Conservation (phyloP, 2,888 invertebrate genomes). For the Tinea trinotella region DNA sequence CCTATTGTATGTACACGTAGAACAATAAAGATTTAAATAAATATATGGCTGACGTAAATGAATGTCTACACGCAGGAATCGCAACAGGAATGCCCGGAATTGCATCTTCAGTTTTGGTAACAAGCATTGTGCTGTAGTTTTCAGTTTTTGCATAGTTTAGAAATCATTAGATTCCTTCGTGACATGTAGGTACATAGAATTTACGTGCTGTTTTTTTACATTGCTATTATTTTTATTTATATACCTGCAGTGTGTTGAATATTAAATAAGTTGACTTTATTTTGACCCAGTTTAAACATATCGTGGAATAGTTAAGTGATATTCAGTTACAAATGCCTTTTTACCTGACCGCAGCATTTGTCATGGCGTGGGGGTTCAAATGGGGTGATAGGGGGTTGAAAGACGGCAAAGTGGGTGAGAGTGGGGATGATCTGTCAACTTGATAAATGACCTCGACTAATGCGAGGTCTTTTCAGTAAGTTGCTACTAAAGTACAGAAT, state of each 20-base stretch:
- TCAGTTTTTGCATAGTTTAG: too few relatives aligned
- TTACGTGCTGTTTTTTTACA: too few relatives aligned
- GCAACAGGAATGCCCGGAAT: too few relatives aligned
- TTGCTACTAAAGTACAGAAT: constrained; percentile 22
- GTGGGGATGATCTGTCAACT: constrained; percentile 51
- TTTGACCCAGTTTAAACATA: neutral
- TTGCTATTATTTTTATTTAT: neutral
- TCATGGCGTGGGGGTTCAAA: constrained; percentile 44
- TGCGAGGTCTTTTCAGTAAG: constrained; percentile 44
- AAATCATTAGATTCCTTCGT: too few relatives aligned
- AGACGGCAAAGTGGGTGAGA: constrained; percentile 24
- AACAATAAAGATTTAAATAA: too few relatives aligned
- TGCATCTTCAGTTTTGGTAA: too few relatives aligned
- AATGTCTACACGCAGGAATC: too few relatives aligned
- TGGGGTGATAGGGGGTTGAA: constrained; percentile 18
- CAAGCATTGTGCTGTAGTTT: too few relatives aligned
- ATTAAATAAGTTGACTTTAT: too few relatives aligned
- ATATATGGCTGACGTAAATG: too few relatives aligned
- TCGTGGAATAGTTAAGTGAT: constrained; percentile 38
- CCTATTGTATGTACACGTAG: too few relatives aligned
- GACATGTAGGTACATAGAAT: too few relatives aligned
- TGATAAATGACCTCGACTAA: constrained; percentile 56
- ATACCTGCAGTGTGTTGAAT: neutral
- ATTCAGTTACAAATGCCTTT: constrained; percentile 43
- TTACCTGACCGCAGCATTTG: constrained; percentile 64